Evolutionary conservation across 2,888 invertebrate genomes (phyloP), one percentile per base, ranked within the genome.

Genomic region (Ernsta delagoae): DNA sequence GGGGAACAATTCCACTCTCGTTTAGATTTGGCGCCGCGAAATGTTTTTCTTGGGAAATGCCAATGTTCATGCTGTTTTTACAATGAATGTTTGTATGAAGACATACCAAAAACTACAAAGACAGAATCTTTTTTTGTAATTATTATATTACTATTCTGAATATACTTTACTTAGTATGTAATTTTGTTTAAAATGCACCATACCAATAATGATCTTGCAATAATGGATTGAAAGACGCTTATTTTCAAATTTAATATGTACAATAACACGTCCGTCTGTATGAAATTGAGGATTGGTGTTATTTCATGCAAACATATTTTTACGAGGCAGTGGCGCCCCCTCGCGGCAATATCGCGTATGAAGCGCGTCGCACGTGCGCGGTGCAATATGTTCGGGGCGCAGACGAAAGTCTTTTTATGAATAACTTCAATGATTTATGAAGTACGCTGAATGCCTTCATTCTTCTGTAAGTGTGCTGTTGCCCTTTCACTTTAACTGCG

Each of bases 351-450:
- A 89, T 86, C 83, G 86, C 79, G 86, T 90, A 92, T 92, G 88
- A 92, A 92, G 84, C 88, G 85, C 86, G 89, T 86, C 86, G 88
- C 92, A 92, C 92, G 92, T 91, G 92, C 87, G 83, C 72, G 67
- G 71, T 88, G 91, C 92, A 92, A 92, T 92, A 91, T 92, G 92
- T 89, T 88, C 85, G 74, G 75, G 75, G 72, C 74, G 81, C 77
- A 84, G 81, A 79, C 82, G 85, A 82, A 86, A 87, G 83, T 85
- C 86, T 90, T 92, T 92, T 92, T 92, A 91, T 92, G 92, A 92
- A 92, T 92, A 89, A 86, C 88, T 88, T 78, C 83, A 88, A 89
- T 92, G 92, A 91, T 92, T 92, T 92, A 93, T 90, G 86, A 87
- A 87, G 83, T 85, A 75, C 73, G 80, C 76, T 75, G 77, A 81